Conservation (phyloP, 2,113 vertebrate genomes). For the Alaudala cheleensis region DNA sequence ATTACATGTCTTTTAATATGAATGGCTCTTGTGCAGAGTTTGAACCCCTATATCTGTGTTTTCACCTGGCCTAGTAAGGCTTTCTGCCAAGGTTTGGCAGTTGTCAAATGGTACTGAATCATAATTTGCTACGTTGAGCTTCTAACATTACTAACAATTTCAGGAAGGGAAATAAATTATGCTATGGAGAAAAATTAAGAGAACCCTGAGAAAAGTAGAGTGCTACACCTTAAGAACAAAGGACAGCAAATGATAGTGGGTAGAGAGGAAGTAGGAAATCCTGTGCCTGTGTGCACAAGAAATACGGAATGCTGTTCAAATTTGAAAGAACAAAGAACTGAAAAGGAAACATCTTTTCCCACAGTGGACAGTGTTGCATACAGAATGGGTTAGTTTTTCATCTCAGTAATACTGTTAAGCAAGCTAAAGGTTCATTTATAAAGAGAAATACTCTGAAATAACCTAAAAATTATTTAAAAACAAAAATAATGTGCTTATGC, state of each 20-base stretch:
- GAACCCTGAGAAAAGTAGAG: not conserved
- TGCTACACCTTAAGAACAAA: not conserved
- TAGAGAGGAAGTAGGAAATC: not conserved
- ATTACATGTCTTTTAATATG: not conserved
- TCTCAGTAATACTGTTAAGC: not conserved
- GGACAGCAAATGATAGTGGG: not conserved
- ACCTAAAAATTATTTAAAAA: not conserved
- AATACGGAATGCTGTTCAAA: not conserved
- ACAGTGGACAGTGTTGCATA: not conserved
- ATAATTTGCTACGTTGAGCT: not conserved
- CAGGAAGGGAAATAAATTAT: not conserved
- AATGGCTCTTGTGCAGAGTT: not conserved
- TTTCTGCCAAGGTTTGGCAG: not conserved
- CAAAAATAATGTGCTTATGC: not conserved
- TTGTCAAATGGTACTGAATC: not conserved
- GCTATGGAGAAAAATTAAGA: not conserved
- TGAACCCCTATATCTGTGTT: not conserved
- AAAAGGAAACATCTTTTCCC: not conserved
- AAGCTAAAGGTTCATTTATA: not conserved
- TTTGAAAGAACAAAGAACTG: not conserved
- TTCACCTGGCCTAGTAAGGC: not conserved
- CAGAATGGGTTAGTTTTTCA: not conserved
- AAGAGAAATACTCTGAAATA: not conserved
- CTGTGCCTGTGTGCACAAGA: not conserved
- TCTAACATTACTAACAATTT: not conserved